These are phyloP conservation scores for Lytechinus pictus DNA, from an alignment of 35 echinoderm and acorn worm genomes.

Conservation along the genomic window DNA sequence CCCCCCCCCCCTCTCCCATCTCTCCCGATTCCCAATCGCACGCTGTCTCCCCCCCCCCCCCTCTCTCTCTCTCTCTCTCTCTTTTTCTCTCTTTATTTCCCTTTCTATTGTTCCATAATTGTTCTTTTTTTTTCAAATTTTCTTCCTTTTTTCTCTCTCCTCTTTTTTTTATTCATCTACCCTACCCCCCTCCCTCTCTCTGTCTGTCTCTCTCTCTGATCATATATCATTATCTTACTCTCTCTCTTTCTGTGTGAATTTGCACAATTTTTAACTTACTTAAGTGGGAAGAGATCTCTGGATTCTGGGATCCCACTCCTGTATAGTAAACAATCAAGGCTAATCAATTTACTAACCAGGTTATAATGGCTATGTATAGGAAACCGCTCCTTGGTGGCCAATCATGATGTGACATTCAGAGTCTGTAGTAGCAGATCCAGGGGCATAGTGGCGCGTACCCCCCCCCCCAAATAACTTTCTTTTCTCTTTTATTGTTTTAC, in stretches of 20 bases:
- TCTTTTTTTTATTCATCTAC: too few relatives aligned
- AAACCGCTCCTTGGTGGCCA: background rate
- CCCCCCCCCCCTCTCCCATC: background rate
- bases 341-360: background rate
- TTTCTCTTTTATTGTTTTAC: too few relatives aligned
- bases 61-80: background rate
- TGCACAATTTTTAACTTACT: background rate
- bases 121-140: too few relatives aligned
- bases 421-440: too few relatives aligned
- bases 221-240: background rate
- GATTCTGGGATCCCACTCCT: background rate
- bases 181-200: background rate
- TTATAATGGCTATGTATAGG: background rate
- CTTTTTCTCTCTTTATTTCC: background rate
- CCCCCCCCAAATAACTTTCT: too few relatives aligned
- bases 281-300: background rate
- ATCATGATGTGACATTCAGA: background rate
- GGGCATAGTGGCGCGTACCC: too few relatives aligned
- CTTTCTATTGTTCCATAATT: too few relatives aligned
- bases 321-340: background rate
- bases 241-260: background rate
- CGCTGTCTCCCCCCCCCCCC: background rate
- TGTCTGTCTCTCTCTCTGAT: background rate
- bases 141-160: too few relatives aligned
- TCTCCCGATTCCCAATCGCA: background rate